Conservation (phyloP, 1,140 invertebrate genomes). For the Hyposmocoma kahamanoa region DNA sequence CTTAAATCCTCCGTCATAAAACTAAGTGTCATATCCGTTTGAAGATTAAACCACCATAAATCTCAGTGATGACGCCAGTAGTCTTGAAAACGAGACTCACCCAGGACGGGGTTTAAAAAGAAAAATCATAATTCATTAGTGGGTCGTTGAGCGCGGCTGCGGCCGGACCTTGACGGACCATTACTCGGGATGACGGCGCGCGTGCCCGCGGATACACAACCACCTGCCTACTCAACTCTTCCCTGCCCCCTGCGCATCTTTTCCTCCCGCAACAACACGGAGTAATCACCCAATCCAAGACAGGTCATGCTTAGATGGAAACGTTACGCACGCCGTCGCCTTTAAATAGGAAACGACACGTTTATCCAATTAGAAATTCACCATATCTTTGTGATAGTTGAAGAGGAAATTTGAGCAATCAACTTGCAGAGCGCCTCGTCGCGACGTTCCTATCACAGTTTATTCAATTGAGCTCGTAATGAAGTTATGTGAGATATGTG, state of each 20-base stretch:
- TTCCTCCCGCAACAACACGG: slow-evolving; percentile 10
- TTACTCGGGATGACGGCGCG: slow-evolving; percentile 64
- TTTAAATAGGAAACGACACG: slow-evolving; percentile 74
- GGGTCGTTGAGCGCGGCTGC: slow-evolving; percentile 41
- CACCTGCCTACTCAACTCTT: slow-evolving; percentile 25
- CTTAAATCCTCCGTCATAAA: background rate
- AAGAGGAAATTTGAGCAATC: slow-evolving; percentile 73
- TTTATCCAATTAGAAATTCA: slow-evolving; percentile 74
- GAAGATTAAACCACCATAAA: slow-evolving; percentile 19
- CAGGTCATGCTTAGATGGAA: slow-evolving; percentile 49
- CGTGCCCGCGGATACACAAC: slow-evolving; percentile 38
- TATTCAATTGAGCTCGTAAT: slow-evolving; percentile 72
- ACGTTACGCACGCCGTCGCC: slow-evolving; percentile 53
- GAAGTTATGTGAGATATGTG: slow-evolving; percentile 64
- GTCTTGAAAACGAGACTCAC: slow-evolving; percentile 29
- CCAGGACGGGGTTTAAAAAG: slow-evolving; percentile 32
- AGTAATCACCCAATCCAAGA: slow-evolving; percentile 24
- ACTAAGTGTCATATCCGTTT: background rate
- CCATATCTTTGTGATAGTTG: slow-evolving; percentile 73
- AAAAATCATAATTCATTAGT: slow-evolving; percentile 51
- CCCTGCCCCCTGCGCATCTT: slow-evolving; percentile 18
- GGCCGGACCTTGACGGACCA: slow-evolving; percentile 43
- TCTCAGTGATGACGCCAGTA: slow-evolving; percentile 12
- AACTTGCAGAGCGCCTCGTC: slow-evolving; percentile 62
- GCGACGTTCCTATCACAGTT: slow-evolving; percentile 67